Base-by-base conservation (phyloP, 2,888 invertebrate species). In the Acleris sparsana region DNA sequence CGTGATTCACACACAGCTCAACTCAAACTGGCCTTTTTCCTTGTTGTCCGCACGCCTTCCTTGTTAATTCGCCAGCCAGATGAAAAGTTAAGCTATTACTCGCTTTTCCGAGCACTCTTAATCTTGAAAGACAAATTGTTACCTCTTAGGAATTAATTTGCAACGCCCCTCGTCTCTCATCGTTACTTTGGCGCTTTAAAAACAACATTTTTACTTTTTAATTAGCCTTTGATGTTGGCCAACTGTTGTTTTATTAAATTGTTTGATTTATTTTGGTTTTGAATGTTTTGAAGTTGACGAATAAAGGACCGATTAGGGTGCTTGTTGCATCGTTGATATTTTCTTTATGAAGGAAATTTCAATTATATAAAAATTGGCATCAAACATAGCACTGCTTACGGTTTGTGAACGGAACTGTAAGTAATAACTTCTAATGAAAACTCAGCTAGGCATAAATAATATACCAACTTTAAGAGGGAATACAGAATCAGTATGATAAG, bases 1-100 rank as follows among this genome's bases (percentile, higher is more conserved):
- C 13, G 13, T 13, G 4, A 4, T 11, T 4, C 13, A 39, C 4
- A 39, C 39, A 39, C 3, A 46, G 17, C 16, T 46, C 46, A 16
- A 46, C n/a, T 49, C 7, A 2, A 49, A 49, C 11, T 9, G n/a
- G 29, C 53, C 13, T 25, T 29, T 17, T 5, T 5, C 17, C 13
- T 48, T 59, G 82, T 85, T 83, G 82, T 78, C 84, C 80, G 73
- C 84, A 80, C 78, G 75, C 74, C 78, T 68, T 71, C 71, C 81
- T 82, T 86, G 88, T 89, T 90, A 90, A 91, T 91, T 89, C 88
- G 86, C 84, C 80, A 78, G 78, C 74, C 85, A 86, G 89, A 91
- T 92, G 91, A 92, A 92, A 93, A 92, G 92, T 92, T 91, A 90
- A 90, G 88, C 89, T 87, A 92, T 92, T 90, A 79, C 78, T 81